Evolutionary conservation across 2,113 vertebrate genomes (phyloP), one percentile per base, ranked within the genome.

Genomic region (Apodemus sylvaticus): DNA sequence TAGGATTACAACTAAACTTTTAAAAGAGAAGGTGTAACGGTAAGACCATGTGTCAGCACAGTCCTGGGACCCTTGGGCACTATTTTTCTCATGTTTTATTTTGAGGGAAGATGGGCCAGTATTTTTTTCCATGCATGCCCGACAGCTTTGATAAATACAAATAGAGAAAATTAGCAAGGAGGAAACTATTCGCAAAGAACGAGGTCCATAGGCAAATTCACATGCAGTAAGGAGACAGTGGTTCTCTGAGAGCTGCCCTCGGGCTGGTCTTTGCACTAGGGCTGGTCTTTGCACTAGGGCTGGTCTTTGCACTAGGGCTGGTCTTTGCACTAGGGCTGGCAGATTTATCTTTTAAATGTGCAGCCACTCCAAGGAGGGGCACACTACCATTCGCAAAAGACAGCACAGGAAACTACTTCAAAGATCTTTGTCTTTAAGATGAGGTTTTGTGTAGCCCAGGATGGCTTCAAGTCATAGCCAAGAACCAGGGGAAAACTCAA

Each of bases 181-280:
- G 31, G 24, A 88, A 78, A 13, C 0, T 13, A 22, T 55, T 19
- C 1, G 26, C 34, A 51, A 31, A 73, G 9, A 42, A 8, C 3
- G 5, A 31, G 20, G 39, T 42, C n/a, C 26, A 22, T 0, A 42
- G 45, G 66, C 79, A 85, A 58, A 31, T 1, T 9, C 7, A n/a
- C 1, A 8, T 1, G 14, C 3, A 16, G 36, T 17, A 53, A 60
- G 36, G 26, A 42, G 45, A 0, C 0, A 12, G 29, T n/a, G 29
- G 45, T 42, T 85, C 55, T 0, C 1, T 36, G 68, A 9, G 6
- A 51, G 19, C 7, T 73, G 29, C 16, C n/a, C 24, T 6, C 5
- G 6, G 10, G 36, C 66, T 29, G 24, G 16, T 19, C 24, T 24
- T 17, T 53, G 48, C 20, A 17, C 29, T 60, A 7, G 6, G 10